Evolutionary conservation across 2,113 vertebrate genomes (phyloP), one percentile per base, ranked within the genome.

Genomic region (Caloenas nicobarica): DNA sequence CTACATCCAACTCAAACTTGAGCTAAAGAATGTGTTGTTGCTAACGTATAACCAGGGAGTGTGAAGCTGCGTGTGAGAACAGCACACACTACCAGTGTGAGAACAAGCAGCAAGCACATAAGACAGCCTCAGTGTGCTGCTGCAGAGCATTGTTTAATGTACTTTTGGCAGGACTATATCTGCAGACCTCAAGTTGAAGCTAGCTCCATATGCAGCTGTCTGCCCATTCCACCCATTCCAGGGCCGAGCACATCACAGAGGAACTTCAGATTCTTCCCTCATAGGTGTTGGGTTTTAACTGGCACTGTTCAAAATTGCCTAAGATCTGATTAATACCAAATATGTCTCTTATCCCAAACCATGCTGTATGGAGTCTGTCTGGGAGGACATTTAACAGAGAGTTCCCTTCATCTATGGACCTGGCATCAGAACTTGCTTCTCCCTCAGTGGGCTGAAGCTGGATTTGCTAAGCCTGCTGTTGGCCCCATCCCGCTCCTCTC

Each of bases 41-140:
- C 91, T 97, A 95, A 97, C 96, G 51, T 95, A 94, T 96, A 97
- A 96, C 96, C 85, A 95, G 86, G 77, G 91, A 91, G 87, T 80
- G 86, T 94, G 94, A 95, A 81, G 88, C 48, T 82, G 91, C 4
- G 56, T 95, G 89, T 95, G 96, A 97, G 95, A 97, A 96, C 87
- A 86, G 91, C 83, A 94, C 86, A 91, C 91, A 56, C 73, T 23
- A 83, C 82, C 94, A 51, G 73, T 42, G 79, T 94, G 60, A 96
- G 88, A 97, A 95, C 83, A 94, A 86, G 68, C 29, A 61, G 58
- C 66, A 40, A 77, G 64, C 48, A 86, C 80, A 61, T 38, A 78
- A 54, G 15, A 24, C 0, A 0, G 26, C 31, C 48, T 93, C 79
- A 81, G 56, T 90, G 80, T 83, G 36, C 78, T 81, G 68, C 73